Base-by-base conservation (phyloP, 2,888 invertebrate genomes). In the Belgica antarctica region DNA sequence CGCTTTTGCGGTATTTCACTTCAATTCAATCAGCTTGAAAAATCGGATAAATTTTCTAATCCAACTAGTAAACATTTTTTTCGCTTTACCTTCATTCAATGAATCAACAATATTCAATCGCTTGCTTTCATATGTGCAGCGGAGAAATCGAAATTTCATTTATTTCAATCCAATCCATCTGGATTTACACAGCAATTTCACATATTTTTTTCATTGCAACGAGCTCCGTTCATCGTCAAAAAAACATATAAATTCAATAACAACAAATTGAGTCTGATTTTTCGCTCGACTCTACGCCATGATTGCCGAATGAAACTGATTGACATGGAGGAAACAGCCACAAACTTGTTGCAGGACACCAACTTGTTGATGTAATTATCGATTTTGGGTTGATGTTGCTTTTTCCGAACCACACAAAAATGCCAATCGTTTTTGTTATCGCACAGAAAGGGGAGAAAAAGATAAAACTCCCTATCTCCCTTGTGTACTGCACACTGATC, bases 241-340 rank as follows among this genome's bases (percentile, higher is more conserved):
- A 7, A 34, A 52, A 52, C 19, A 52, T 22, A 52, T 15, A 66
- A 66, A 66, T 66, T 66, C 66, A 66, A 66, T 66, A 66, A 66
- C 24, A 66, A 41, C 52, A 52, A 19, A 52, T 52, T 52, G 52
- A 52, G 52, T 52, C 15, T 41, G 41, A 15, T 41, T 41, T 41
- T 41, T 41, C 10, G 12, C 41, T 41, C 41, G 3, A 5, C 41
- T 41, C 41, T 41, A n/a, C n/a, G n/a, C n/a, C n/a, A n/a, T n/a
- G n/a, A n/a, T n/a, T n/a, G 41, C 41, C n/a, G n/a, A 41, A 41
- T 41, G 41, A 41, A 41, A 41, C 15, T 41, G 41, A n/a, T 5
- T 41, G 41, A 41, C 41, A 41, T 41, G n/a, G n/a, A n/a, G n/a
- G n/a, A n/a, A 41, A 41, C 4, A 41, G 15, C 41, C 41, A 41